These are phyloP conservation scores for Acanthurus tractus DNA, from an alignment of 2,797 vertebrate species.

Conservation along the genomic window DNA sequence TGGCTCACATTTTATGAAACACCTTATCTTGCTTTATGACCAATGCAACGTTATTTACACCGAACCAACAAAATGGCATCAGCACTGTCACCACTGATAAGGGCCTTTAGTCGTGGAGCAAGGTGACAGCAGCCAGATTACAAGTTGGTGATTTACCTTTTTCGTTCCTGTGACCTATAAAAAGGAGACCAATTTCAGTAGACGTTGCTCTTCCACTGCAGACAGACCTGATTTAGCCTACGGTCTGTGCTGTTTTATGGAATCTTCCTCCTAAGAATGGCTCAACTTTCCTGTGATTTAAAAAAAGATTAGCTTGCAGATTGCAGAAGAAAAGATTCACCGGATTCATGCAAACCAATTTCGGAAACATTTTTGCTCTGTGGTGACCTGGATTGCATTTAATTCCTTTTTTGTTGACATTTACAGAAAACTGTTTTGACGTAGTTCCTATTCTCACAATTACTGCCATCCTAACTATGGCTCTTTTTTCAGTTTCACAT, in stretches of 20 bases:
- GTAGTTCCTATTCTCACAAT: constrained; percentile 11
- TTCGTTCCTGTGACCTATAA: constrained; percentile 77
- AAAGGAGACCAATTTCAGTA: constrained; percentile 64
- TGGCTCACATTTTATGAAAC: constrained; percentile 73
- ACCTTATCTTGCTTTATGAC: constrained; percentile 78
- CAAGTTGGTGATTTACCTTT: constrained; percentile 78
- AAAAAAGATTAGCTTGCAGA: constrained; percentile 58
- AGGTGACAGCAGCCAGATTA: constrained; percentile 81
- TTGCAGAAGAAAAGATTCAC: constrained; percentile 36
- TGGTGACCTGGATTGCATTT: constrained; percentile 27
- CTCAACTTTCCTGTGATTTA: constrained; percentile 48
- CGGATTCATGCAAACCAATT: constrained; percentile 34
- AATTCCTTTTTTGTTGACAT: constrained; percentile 48
- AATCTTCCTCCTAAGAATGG: constrained; percentile 53
- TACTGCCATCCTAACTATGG: not conserved
- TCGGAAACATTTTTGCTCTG: constrained; percentile 29
- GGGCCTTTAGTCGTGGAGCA: constrained; percentile 61
- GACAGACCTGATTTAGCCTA: constrained; percentile 55
- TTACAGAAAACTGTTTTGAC: constrained; percentile 19
- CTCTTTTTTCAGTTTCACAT: not conserved
- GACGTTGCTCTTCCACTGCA: constrained; percentile 41
- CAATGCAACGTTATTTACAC: constrained; percentile 78
- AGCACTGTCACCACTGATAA: constrained; percentile 71
- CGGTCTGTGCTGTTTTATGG: constrained; percentile 59
- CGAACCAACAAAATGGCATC: constrained; percentile 77